Base-by-base conservation (phyloP, 2,888 invertebrate genomes). In the Lydus trimaculatus region DNA sequence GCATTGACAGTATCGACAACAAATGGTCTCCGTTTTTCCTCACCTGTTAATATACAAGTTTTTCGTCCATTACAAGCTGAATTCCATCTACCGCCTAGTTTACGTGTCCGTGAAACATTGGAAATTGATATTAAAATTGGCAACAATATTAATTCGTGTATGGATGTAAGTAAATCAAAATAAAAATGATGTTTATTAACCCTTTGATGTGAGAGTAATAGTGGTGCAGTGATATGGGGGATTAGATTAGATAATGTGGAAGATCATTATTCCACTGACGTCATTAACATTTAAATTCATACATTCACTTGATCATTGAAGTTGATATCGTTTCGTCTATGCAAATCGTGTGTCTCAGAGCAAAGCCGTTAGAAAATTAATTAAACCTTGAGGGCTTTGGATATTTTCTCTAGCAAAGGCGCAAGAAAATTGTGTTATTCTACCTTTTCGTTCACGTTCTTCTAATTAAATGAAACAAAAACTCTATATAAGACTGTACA, bases 61-160 rank as follows among this genome's bases (percentile, higher is more conserved):
- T 90, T 90, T 81, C 85, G 89, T 2, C 90, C 90, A 0, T 87
- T 91, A 11, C 89, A 90, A 75, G 87, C 90, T 68, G 89, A 90
- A 82, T 90, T 91, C 79, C 84, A 87, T 0, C 83, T 90, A 6
- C 91, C 91, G 5, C 87, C 88, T 0, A 89, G 88, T 1, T 80
- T 91, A 76, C 87, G 89, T 73, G 90, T 90, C 11, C 88, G 91
- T 0, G 91, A 91, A 80, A 89, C 90, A 0, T 87, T 90, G 0
- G 90, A 91, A 79, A 89, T 91, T n/a, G 91, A 91, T 75, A 90
- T 91, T 73, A 90, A 90, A 83, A 91, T 91, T 67, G 90, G 89
- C 0, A 91, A 91, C 78, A 90, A 90, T 71, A 88, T 91, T 77
- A 90, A 91, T 79, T 89, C 90, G 69, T 91, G 91, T 82, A 90